Evolutionary conservation across 2,888 invertebrate genomes (phyloP).

Genomic region (Sinohyriopsis cumingii): DNA sequence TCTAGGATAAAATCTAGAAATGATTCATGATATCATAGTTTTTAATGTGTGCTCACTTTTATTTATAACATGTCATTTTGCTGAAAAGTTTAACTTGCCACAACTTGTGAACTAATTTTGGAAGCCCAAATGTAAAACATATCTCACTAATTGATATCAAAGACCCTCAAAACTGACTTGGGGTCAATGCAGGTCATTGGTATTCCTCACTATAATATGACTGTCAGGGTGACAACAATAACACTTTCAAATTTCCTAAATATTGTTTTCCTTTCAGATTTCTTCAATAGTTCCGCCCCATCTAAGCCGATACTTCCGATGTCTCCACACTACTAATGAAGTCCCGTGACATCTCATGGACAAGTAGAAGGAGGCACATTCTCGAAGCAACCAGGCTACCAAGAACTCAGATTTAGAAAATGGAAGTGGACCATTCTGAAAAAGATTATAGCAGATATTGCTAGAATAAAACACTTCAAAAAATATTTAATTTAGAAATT

Average conservation of each 20-base stretch:
- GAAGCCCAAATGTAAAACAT: too few relatives aligned
- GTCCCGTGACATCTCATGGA: conserved; percentile 89
- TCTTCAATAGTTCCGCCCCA: conserved; percentile 95
- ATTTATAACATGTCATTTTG: too few relatives aligned
- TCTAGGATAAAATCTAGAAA: too few relatives aligned
- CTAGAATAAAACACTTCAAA: background rate
- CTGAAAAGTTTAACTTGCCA: too few relatives aligned
- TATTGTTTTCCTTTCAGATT: conserved; percentile 17
- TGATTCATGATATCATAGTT: too few relatives aligned
- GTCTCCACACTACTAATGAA: conserved; percentile 94
- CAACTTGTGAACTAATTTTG: too few relatives aligned
- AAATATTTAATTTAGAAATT: too few relatives aligned
- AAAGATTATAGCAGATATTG: conserved; percentile 31
- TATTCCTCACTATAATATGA: background rate
- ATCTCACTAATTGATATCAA: background rate
- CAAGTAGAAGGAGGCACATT: conserved; percentile 90
- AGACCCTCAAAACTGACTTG: background rate
- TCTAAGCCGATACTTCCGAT: conserved; percentile 86
- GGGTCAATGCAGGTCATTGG: background rate
- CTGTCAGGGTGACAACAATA: background rate
- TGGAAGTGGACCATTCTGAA: conserved; percentile 90
- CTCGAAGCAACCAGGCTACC: conserved; percentile 94
- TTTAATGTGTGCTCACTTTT: too few relatives aligned
- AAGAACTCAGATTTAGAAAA: conserved; percentile 96
- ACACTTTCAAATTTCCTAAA: background rate